Conservation (phyloP, 2,888 invertebrate species). For the Hypena proboscidalis region DNA sequence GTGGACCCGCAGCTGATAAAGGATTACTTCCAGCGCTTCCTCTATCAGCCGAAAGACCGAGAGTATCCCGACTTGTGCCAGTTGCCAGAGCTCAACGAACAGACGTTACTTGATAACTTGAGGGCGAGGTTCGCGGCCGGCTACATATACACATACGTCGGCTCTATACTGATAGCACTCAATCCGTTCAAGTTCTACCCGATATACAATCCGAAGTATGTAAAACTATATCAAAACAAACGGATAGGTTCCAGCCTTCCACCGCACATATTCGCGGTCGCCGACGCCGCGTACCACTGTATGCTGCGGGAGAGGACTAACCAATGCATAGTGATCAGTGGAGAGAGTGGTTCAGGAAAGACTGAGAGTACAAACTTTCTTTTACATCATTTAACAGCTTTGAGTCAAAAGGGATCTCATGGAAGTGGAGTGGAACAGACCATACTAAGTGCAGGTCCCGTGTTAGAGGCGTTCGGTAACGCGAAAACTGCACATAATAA, state of each 20-base stretch:
- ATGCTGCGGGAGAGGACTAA: slow-evolving; percentile 96
- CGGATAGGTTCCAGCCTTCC: slow-evolving; percentile 96
- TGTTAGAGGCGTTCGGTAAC: slow-evolving; percentile 99
- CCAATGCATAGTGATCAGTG: slow-evolving; percentile 97
- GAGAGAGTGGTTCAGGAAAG: slow-evolving; percentile 98
- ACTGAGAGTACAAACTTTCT: slow-evolving; percentile 98
- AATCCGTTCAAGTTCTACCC: slow-evolving; percentile 98
- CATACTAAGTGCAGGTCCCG: slow-evolving; percentile 97
- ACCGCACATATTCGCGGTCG: slow-evolving; percentile 98
- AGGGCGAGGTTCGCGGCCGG: slow-evolving; percentile 94
- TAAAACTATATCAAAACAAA: slow-evolving; percentile 97
- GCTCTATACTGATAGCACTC: slow-evolving; percentile 97
- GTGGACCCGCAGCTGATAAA: slow-evolving; percentile 96
- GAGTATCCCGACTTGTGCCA: slow-evolving; percentile 98
- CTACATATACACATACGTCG: slow-evolving; percentile 98
- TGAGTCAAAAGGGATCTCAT: slow-evolving; percentile 97
- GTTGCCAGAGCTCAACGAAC: slow-evolving; percentile 97
- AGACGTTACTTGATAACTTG: slow-evolving; percentile 95
- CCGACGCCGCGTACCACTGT: slow-evolving; percentile 96
- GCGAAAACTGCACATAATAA: slow-evolving; percentile 99
- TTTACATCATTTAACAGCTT: slow-evolving; percentile 96
- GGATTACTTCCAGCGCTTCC: slow-evolving; percentile 95
- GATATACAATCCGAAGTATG: slow-evolving; percentile 99
- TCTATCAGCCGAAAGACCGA: slow-evolving; percentile 96
- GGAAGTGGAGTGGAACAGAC: slow-evolving; percentile 99